These are phyloP conservation scores for Malaclemys terrapin DNA, from an alignment of 2,113 vertebrate species.

Conservation along the genomic window DNA sequence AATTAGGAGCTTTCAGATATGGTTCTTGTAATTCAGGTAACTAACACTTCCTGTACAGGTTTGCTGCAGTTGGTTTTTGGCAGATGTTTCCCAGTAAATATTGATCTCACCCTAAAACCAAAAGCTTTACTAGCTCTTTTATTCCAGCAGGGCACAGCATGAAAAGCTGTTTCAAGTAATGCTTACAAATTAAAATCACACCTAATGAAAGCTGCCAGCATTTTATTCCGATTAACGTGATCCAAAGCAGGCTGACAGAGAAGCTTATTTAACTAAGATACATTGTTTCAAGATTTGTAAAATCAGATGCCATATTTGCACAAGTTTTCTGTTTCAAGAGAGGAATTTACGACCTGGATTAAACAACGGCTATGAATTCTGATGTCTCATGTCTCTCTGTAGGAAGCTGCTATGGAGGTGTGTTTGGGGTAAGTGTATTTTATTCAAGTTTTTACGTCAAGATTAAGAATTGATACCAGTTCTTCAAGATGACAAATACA, in stretches of 20 bases:
- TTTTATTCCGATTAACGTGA: not conserved
- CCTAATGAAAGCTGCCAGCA: not conserved
- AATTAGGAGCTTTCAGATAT: not conserved
- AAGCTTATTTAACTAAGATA: not conserved
- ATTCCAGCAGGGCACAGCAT: not conserved
- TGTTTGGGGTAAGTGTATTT: not conserved
- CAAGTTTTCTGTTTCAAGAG: not conserved
- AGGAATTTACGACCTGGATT: not conserved
- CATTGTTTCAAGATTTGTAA: slow-evolving; percentile 6
- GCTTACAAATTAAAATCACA: not conserved
- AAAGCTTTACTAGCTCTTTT: not conserved
- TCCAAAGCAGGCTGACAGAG: not conserved
- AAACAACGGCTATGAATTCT: not conserved
- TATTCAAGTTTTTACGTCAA: not conserved
- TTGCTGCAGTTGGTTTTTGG: not conserved
- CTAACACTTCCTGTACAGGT: too few relatives aligned
- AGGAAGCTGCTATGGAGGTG: not conserved
- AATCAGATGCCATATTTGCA: not conserved
- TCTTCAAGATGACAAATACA: not conserved
- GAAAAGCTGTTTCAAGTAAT: not conserved
- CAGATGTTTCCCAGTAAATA: not conserved
- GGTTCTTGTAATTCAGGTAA: not conserved
- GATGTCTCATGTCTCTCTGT: not conserved
- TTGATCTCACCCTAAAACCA: not conserved
- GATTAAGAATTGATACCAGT: not conserved